Percentiles rank a stretch among this genome's conserved stretches.
Conservation (phyloP, 2,797 vertebrate genomes). For the Lithobates sylvaticus region DNA sequence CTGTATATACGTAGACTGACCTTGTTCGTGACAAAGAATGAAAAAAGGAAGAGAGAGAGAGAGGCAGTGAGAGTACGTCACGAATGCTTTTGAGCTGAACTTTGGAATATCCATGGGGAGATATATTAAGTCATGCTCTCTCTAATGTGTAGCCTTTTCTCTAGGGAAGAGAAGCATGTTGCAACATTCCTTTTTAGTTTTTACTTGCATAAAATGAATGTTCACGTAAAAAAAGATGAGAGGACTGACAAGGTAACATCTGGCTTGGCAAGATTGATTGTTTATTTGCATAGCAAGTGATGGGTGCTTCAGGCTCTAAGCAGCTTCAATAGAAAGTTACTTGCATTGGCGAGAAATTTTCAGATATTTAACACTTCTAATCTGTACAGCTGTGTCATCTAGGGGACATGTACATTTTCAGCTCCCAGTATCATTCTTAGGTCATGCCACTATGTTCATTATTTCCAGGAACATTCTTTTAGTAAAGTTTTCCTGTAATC, state of each 20-base stretch:
- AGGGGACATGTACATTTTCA: too few species aligned
- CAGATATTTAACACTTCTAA: constrained; percentile 5
- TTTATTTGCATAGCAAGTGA: constrained; percentile 35
- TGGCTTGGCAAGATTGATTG: constrained; percentile 26
- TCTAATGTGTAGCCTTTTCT: background rate
- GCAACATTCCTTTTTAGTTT: background rate
- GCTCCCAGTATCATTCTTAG: too few species aligned
- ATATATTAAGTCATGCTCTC: background rate
- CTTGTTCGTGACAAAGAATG: background rate
- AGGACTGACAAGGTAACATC: constrained; percentile 38
- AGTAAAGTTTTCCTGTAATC: too few species aligned
- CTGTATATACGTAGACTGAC: too few species aligned
- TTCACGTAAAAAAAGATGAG: constrained; percentile 10
- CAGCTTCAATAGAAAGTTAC: constrained; percentile 33
- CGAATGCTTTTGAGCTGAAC: background rate
- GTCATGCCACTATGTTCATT: too few species aligned
- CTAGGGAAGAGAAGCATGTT: background rate
- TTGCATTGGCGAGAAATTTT: constrained; percentile 5
- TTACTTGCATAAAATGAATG: background rate
- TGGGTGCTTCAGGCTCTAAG: constrained; percentile 29
- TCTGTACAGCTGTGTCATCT: background rate
- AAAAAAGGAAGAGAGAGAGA: background rate
- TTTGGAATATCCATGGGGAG: background rate
- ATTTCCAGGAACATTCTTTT: too few species aligned
- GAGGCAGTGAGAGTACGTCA: background rate